Evolutionary conservation across 2,797 vertebrate species (phyloP).

Genomic region (Triplophysa bombifrons): DNA sequence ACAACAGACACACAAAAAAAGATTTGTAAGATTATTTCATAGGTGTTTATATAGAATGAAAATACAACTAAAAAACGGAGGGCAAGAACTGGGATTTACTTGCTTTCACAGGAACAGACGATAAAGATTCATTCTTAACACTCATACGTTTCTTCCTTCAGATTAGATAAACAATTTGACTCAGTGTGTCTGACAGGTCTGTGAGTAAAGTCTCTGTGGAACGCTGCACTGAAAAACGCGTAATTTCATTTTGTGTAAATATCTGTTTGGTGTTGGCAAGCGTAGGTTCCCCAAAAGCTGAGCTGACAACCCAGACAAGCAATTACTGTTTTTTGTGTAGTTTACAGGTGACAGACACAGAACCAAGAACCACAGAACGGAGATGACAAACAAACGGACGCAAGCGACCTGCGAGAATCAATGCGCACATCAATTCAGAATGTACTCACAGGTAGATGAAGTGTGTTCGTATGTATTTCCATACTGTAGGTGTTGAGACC

Average conservation of each 20-base stretch:
- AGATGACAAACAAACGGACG: not conserved
- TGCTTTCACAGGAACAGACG: conserved; percentile 1
- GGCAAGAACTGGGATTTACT: not conserved
- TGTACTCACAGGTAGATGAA: conserved; percentile 10
- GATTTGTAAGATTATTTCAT: not conserved
- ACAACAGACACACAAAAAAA: not conserved
- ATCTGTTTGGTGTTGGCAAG: conserved; percentile 62
- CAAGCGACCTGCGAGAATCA: conserved; percentile 21
- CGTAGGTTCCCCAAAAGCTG: conserved; percentile 52
- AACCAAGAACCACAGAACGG: conserved; percentile 15
- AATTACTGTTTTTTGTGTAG: conserved; percentile 63
- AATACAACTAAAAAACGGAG: not conserved
- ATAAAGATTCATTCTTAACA: conserved; percentile 23
- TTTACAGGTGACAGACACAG: conserved; percentile 55
- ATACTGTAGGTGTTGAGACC: conserved; percentile 9
- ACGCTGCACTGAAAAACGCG: conserved; percentile 51
- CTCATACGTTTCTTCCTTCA: conserved; percentile 24
- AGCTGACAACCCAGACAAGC: conserved; percentile 65
- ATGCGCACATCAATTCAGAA: not conserved
- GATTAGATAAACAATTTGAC: conserved; percentile 58
- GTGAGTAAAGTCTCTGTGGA: conserved; percentile 51
- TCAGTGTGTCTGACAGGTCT: conserved; percentile 55
- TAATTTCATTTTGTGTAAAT: conserved; percentile 67
- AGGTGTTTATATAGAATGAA: not conserved
- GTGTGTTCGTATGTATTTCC: conserved; percentile 32